These are phyloP conservation scores for Dicentrarchus labrax DNA, from an alignment of 2,113 vertebrate species.

Conservation along the genomic window DNA sequence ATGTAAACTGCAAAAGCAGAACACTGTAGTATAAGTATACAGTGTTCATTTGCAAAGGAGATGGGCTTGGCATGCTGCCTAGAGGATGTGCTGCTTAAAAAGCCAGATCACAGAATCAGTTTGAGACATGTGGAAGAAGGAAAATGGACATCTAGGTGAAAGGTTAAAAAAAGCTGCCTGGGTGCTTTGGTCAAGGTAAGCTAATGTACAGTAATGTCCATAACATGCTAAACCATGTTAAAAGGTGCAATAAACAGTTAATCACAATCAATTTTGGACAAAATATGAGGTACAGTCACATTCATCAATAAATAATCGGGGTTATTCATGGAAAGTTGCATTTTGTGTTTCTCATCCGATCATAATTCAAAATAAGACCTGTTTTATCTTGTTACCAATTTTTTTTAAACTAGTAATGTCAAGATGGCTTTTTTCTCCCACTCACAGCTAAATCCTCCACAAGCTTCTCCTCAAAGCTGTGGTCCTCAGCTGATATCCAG, in stretches of 20 bases:
- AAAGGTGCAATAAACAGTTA: no score
- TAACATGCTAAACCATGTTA: no score
- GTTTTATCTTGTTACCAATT: neutral
- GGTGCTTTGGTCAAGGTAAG: neutral
- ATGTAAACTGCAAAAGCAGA: neutral
- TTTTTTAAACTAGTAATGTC: neutral
- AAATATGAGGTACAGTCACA: no score
- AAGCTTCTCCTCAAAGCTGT: conserved; percentile 92
- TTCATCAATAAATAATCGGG: no score
- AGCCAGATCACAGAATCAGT: no score
- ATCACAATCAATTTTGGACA: no score
- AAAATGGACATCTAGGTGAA: no score
- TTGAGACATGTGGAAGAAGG: neutral
- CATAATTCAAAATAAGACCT: neutral
- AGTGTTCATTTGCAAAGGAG: neutral
- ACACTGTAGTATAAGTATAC: neutral
- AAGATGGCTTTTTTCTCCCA: conserved; percentile 41
- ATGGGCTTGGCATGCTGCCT: neutral
- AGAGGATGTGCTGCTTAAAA: neutral
- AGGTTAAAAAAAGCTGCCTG: no score
- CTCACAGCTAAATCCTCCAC: conserved; percentile 95
- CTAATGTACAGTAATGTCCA: neutral
- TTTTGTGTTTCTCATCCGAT: neutral
- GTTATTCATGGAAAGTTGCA: neutral
- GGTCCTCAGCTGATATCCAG: conserved; percentile 93